Evolutionary conservation across 2,888 invertebrate species (phyloP).

Genomic region (Lochmaea crataegi): DNA sequence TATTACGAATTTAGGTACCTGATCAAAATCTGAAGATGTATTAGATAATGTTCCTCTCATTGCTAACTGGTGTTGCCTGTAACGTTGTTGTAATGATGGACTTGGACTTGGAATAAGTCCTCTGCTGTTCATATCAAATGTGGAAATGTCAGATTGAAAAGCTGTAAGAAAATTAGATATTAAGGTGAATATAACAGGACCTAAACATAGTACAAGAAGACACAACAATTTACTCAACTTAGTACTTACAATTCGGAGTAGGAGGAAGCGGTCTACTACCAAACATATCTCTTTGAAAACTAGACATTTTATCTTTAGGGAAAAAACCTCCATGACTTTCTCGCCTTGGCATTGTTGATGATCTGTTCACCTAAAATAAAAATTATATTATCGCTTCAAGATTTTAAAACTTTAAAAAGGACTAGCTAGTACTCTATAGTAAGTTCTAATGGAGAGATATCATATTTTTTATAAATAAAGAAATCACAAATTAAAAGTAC

Average conservation of each 20-base stretch:
- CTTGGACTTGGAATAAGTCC: constrained; percentile 58
- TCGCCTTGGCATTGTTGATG: constrained; percentile 57
- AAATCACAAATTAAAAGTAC: neutral
- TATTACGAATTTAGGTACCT: constrained; percentile 45
- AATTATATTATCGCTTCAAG: constrained; percentile 59
- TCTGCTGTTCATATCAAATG: constrained; percentile 50
- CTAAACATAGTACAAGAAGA: neutral
- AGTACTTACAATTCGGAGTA: constrained; percentile 61
- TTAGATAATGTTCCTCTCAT: constrained; percentile 66
- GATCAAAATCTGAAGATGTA: constrained; percentile 60
- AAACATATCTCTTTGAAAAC: constrained; percentile 62
- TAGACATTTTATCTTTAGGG: constrained; percentile 67
- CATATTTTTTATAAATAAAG: neutral
- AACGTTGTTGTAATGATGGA: constrained; percentile 68
- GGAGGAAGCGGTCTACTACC: constrained; percentile 70
- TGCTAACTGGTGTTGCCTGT: constrained; percentile 70
- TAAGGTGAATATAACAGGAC: neutral
- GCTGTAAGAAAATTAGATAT: constrained; percentile 49
- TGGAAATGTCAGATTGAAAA: constrained; percentile 55
- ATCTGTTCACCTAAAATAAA: constrained; percentile 55
- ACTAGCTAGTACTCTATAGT: too few relatives aligned
- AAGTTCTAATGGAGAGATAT: too few relatives aligned
- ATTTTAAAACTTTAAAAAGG: constrained; percentile 7
- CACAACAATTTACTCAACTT: neutral
- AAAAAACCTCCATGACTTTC: constrained; percentile 55